These are phyloP conservation scores for Brotula barbata DNA, from an alignment of 2,797 vertebrate genomes.

Conservation along the genomic window DNA sequence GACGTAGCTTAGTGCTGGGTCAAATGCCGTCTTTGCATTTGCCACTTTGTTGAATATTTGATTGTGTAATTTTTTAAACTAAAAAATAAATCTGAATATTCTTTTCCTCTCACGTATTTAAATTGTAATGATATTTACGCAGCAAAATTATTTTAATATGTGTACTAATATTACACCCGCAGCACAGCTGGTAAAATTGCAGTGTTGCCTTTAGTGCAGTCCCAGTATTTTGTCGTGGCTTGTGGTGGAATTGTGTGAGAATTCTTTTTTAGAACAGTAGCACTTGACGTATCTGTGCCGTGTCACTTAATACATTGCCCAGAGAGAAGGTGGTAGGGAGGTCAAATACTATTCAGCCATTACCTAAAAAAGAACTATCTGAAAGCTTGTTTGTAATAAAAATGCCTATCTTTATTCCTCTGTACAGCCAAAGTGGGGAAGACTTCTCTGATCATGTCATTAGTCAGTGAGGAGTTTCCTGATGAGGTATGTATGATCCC, in stretches of 20 bases:
- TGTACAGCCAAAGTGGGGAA: constrained; percentile 96
- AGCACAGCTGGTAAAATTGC: no score
- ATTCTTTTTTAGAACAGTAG: not conserved
- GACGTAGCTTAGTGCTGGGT: no score
- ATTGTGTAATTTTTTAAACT: no score
- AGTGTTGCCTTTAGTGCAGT: no score
- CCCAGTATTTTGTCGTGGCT: not conserved
- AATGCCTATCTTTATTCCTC: constrained; percentile 47
- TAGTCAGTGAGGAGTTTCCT: constrained; percentile 99
- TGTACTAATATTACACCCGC: no score
- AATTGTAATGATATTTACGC: no score
- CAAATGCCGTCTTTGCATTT: no score
- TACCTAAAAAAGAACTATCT: not conserved
- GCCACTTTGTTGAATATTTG: no score
- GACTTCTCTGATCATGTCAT: constrained; percentile 97
- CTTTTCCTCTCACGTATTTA: no score
- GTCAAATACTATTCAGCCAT: not conserved
- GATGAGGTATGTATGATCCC: constrained; percentile 85
- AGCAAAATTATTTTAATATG: no score
- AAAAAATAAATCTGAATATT: no score
- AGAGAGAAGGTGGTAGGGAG: not conserved
- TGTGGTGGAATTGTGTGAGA: not conserved
- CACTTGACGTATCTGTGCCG: constrained; percentile 11
- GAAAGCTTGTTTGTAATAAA: not conserved
- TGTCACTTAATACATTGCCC: constrained; percentile 14